Evolutionary conservation across 2,888 invertebrate species (phyloP), one percentile per base, ranked within the genome.

Genomic region (Omphaloscelis lunosa): DNA sequence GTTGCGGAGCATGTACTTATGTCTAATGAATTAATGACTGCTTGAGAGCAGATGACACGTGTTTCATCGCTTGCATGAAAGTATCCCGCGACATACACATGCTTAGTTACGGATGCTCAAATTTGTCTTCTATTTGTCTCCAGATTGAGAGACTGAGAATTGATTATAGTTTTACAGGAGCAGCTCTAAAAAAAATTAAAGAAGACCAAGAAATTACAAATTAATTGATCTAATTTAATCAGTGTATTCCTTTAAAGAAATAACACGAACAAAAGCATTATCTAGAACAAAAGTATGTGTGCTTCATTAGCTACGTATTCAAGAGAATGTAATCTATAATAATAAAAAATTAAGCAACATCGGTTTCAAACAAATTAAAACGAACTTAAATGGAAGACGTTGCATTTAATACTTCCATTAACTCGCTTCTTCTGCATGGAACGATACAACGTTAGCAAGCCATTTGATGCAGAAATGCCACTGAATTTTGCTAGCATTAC

Each of bases 381-480:
- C 11, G n/a, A 34, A 73, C 5, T 23, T 17, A 27, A 56, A 17
- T 70, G 41, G 23, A 62, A 70, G 53, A 27, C 62, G 9, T 61
- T 76, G 69, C 61, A 69, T 68, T 76, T 77, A 51, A 59, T 67
- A 9, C 8, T 61, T 20, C 8, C 20, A 17, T n/a, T 17, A 41
- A 23, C 15, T 27, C 23, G 12, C 8, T 41, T 61, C 29, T 41
- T n/a, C 59, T 59, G 58, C 5, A 75, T 41, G 39, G 41, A 77
- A 75, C n/a, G 41, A 17, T 51, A 29, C 27, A n/a, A 58, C 20
- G 9, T n/a, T 48, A 45, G 23, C 2, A 27, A 65, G 39, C n/a
- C 59, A 67, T 68, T 77, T 29, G n/a, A 29, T 68, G 45, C 76
- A 69, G 77, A 76, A 7, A 53, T 17, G 17, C n/a, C 23, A 41